Evolutionary conservation across 2,113 vertebrate species (phyloP).

Genomic region (Platichthys flesus): DNA sequence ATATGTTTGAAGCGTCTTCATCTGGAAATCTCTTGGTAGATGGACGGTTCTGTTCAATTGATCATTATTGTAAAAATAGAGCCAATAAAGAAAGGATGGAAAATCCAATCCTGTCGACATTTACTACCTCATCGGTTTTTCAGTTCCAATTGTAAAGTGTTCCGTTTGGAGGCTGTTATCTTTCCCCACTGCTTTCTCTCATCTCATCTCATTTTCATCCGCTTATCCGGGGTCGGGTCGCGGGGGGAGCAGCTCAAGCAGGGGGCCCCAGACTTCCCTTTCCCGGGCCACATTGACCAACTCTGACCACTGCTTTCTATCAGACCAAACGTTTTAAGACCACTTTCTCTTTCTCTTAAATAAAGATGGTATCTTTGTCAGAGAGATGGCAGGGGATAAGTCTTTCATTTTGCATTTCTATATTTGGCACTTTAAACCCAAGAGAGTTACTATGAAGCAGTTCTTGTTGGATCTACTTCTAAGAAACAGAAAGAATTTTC

Average conservation of each 20-base stretch:
- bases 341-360: no score
- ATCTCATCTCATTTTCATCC: no score
- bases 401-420: not conserved
- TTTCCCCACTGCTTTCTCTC: not conserved
- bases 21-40: no score
- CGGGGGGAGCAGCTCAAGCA: no score
- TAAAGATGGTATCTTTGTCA: not conserved
- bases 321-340: not conserved
- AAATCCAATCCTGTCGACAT: constrained; percentile 4
- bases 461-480: not conserved
- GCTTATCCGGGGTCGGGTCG: no score
- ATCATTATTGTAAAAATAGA: no score
- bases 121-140: not conserved
- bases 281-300: no score
- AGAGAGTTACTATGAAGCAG: not conserved
- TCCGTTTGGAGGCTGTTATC: not conserved
- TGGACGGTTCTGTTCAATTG: no score
- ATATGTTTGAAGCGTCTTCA: no score
- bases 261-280: no score
- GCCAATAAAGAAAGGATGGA: no score
- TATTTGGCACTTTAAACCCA: not conserved
- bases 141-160: not conserved
- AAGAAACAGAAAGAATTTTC: not conserved
- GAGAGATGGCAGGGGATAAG: not conserved
- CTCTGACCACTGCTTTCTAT: not conserved